Evolutionary conservation across 2,113 vertebrate genomes (phyloP), one percentile per base, ranked within the genome.

Genomic region (Corvus hawaiiensis): DNA sequence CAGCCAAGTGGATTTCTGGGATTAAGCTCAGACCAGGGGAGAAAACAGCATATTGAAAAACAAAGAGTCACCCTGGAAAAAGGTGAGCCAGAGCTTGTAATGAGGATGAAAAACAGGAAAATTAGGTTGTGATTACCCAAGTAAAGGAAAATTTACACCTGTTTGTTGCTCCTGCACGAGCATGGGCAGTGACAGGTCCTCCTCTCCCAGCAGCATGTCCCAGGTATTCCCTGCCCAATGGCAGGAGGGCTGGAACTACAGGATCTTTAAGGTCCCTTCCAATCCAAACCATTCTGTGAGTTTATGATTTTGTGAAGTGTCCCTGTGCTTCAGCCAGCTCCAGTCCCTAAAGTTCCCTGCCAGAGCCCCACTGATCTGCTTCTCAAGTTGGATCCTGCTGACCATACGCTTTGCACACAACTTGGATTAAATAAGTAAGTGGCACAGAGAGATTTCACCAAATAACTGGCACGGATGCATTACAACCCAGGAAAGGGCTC

Each of bases 1-100:
- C 52, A 67, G 96, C 88, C 85, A 92, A 96, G 76, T 87, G 63
- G 76, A 89, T 91, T 84, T 77, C 71, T 92, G 92, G 89, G 55
- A 92, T 90, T 66, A 81, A 96, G 88, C 90, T 97, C 93, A 95
- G 85, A 35, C 22, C 4, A 2, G 75, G 35, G 56, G 20, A 81
- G 64, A 84, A 91, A 94, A 72, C n/a, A 79, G 74, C 20, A 4
- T 16, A 62, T 4, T 51, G 54, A 82, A 91, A 95, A 96, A 78
- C 72, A 76, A 64, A 93, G 72, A 91, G 73, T 84, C 78, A 67
- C 28, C 55, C 78, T 62, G 56, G 79, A 35, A 48, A 84, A 94
- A 91, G 94, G 94, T 96, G 66, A 79, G 87, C 78, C 80, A 74
- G 77, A 54, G 44, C 69, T 82, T 21, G 2, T 48, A n/a, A 54